These are phyloP conservation scores for Prosapia bicincta DNA, from an alignment of 2,888 invertebrate species.

Conservation along the genomic window DNA sequence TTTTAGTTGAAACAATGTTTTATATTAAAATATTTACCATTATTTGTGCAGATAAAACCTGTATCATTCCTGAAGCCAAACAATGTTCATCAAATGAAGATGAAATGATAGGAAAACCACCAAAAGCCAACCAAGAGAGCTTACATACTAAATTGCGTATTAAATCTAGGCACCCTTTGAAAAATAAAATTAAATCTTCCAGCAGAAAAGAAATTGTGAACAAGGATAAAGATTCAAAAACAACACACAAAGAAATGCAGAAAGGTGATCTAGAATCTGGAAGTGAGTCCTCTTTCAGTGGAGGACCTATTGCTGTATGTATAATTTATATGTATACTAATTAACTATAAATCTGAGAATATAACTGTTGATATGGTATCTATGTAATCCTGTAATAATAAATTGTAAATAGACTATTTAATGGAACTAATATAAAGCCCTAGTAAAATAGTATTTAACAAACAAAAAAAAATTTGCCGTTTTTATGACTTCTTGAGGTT, in stretches of 20 bases:
- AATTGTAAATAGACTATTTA: no score
- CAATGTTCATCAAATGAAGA: not conserved
- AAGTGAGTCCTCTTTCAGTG: conserved; percentile 6
- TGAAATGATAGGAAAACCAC: not conserved
- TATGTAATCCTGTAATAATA: no score
- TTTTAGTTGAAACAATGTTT: no score
- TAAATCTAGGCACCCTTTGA: not conserved
- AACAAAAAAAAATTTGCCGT: no score
- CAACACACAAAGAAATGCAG: not conserved
- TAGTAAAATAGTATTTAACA: no score
- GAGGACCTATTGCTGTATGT: conserved; percentile 17
- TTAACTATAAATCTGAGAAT: no score
- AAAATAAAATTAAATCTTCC: not conserved
- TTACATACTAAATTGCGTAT: not conserved
- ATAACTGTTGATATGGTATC: no score
- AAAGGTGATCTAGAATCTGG: not conserved
- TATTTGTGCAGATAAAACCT: not conserved
- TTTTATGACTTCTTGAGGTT: no score
- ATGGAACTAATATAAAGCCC: no score
- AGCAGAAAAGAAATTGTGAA: not conserved
- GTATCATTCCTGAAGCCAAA: not conserved
- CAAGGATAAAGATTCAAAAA: not conserved
- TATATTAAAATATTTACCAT: no score
- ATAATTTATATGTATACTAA: no score
- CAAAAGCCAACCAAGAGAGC: not conserved